Percentiles rank a stretch among this genome's conserved stretches.
These are phyloP conservation scores for Podabrus alpinus DNA, from an alignment of 2,888 invertebrate genomes.

Conservation along the genomic window DNA sequence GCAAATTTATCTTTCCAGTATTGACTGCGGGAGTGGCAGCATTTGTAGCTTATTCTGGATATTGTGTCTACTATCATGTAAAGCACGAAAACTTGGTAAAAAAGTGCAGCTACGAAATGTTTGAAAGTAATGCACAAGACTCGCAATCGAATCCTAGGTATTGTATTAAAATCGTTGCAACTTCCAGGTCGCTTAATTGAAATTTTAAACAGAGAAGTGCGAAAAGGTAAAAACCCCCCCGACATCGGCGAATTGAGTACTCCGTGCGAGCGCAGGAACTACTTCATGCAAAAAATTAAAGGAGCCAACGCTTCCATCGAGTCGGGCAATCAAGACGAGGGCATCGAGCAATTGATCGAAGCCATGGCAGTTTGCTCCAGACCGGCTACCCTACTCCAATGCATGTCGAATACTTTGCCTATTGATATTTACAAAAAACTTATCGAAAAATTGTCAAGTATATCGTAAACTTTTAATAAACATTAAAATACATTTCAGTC, in stretches of 20 bases:
- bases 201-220: conserved; percentile 18
- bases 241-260: conserved; percentile 5
- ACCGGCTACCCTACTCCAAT: conserved; percentile 16
- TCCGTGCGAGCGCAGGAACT: conserved; percentile 11
- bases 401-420: conserved; percentile 22
- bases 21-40: conserved; percentile 15
- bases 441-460: conserved; percentile 17
- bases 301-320: conserved; percentile 15
- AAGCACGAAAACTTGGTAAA: background rate
- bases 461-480: conserved; percentile 4
- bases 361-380: conserved; percentile 25
- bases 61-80: conserved; percentile 19
- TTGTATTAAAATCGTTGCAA: background rate
- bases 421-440: conserved; percentile 10
- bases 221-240: conserved; percentile 1
- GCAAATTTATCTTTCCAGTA: conserved; percentile 9
- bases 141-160: background rate
- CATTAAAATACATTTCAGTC: background rate
- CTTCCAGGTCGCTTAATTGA: conserved; percentile 22
- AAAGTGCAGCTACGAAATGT: conserved; percentile 14
- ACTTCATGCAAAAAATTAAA: conserved; percentile 21
- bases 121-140: conserved; percentile 13
- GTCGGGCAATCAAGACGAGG: conserved; percentile 5
- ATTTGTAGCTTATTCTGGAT: conserved; percentile 25
- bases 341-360: conserved; percentile 12